These are phyloP conservation scores for Cephus cinctus DNA, from an alignment of 1,140 invertebrate genomes.

Conservation along the genomic window DNA sequence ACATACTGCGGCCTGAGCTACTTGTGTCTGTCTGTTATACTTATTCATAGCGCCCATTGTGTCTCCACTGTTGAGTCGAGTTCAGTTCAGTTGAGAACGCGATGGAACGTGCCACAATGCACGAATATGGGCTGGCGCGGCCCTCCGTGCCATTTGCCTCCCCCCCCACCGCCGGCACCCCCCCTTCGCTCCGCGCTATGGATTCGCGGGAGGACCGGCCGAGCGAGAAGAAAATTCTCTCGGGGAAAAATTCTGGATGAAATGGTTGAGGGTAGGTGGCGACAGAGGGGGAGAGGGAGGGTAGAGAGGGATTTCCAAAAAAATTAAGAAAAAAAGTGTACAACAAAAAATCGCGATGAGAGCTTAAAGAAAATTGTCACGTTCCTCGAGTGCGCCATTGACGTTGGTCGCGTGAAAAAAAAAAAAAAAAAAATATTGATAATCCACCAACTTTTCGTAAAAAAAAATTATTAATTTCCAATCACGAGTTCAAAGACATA, in stretches of 20 bases:
- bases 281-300: too few relatives aligned
- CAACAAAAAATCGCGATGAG: background rate
- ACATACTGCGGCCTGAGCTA: constrained; percentile 54
- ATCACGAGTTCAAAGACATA: too few relatives aligned
- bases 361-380: too few relatives aligned
- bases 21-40: constrained; percentile 58
- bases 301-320: too few relatives aligned
- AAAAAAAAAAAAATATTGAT: too few relatives aligned
- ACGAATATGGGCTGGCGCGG: constrained; percentile 49
- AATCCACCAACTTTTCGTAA: too few relatives aligned
- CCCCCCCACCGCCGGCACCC: constrained; percentile 22
- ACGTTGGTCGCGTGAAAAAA: too few relatives aligned
- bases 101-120: constrained; percentile 58
- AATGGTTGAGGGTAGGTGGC: too few relatives aligned
- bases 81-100: constrained; percentile 58
- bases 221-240: constrained; percentile 47
- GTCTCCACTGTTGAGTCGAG: constrained; percentile 51
- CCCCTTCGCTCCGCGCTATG: constrained; percentile 17
- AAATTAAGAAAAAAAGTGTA: background rate
- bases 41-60: constrained; percentile 55
- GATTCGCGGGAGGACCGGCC: constrained; percentile 28
- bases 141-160: constrained; percentile 34
- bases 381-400: too few relatives aligned
- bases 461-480: too few relatives aligned
- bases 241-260: constrained; percentile 23